Conservation (phyloP, 64 coral and sea anemone species). For the Astreopora myriophthalma region DNA sequence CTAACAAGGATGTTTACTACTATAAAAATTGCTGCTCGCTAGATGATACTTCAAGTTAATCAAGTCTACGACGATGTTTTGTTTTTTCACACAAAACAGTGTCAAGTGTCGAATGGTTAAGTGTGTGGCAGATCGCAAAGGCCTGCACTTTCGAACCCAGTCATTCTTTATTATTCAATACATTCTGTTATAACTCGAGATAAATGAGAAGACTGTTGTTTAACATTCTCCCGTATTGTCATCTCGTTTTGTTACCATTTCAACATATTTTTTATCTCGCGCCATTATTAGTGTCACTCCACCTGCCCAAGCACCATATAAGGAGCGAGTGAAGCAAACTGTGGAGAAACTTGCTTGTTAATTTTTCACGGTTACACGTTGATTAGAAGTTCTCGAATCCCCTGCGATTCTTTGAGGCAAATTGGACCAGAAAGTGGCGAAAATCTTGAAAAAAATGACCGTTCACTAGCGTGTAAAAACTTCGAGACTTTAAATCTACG, state of each 20-base stretch:
- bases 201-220: neutral
- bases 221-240: neutral
- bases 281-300: conserved; percentile 60
- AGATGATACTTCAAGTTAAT: neutral
- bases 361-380: conserved; percentile 91
- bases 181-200: neutral
- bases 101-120: neutral
- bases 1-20: neutral
- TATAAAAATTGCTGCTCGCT: neutral
- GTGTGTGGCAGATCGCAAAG: neutral
- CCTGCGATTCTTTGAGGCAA: neutral
- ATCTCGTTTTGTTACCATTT: conserved; percentile 20
- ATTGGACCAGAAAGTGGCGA: conserved; percentile 4
- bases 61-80: neutral
- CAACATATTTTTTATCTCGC: conserved; percentile 60
- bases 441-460: neutral
- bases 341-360: conserved; percentile 69
- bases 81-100: neutral
- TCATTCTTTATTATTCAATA: neutral
- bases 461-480: neutral
- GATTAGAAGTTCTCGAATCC: conserved; percentile 40
- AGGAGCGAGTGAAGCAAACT: conserved; percentile 67
- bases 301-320: conserved; percentile 78
- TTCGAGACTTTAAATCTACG: neutral
- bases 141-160: neutral